phyloP scores from a whole-genome alignment of 2,888 invertebrate genomes.

The Pyrochroa serraticornis region DNA sequence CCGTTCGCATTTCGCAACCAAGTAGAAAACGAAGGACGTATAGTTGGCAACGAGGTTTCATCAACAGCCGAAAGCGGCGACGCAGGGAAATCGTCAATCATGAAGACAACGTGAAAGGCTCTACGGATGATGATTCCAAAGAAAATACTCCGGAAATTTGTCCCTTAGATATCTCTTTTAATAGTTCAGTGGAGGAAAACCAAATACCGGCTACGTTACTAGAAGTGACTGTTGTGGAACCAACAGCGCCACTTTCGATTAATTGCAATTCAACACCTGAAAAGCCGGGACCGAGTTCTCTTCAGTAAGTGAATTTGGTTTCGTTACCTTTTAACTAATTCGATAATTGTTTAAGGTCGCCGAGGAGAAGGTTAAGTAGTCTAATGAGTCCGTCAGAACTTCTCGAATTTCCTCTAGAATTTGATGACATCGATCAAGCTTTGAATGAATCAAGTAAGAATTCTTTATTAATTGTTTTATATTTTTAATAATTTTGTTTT shows the following conservation, averaged over 20 bases:
- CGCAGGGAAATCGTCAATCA: neutral
- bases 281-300: slow-evolving; percentile 33
- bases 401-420: slow-evolving; percentile 51
- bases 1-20: neutral
- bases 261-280: slow-evolving; percentile 48
- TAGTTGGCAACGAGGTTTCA: neutral
- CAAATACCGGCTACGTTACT: slow-evolving; percentile 1
- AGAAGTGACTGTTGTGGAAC: slow-evolving; percentile 20
- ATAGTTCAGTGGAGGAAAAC: neutral
- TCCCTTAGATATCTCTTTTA: neutral
- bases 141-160: neutral
- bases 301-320: slow-evolving; percentile 39
- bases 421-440: slow-evolving; percentile 56
- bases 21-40: neutral
- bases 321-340: neutral
- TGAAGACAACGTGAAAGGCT: neutral
- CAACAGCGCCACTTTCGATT: slow-evolving; percentile 46
- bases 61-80: neutral
- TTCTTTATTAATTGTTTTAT: neutral
- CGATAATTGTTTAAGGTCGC: slow-evolving; percentile 37
- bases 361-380: slow-evolving; percentile 48
- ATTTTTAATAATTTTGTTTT: slow-evolving; percentile 4
- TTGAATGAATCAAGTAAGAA: slow-evolving; percentile 50
- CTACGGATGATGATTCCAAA: neutral
- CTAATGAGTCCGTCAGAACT: slow-evolving; percentile 55